These are phyloP conservation scores for Paguma larvata DNA, from an alignment of 2,797 vertebrate species.

Conservation along the genomic window DNA sequence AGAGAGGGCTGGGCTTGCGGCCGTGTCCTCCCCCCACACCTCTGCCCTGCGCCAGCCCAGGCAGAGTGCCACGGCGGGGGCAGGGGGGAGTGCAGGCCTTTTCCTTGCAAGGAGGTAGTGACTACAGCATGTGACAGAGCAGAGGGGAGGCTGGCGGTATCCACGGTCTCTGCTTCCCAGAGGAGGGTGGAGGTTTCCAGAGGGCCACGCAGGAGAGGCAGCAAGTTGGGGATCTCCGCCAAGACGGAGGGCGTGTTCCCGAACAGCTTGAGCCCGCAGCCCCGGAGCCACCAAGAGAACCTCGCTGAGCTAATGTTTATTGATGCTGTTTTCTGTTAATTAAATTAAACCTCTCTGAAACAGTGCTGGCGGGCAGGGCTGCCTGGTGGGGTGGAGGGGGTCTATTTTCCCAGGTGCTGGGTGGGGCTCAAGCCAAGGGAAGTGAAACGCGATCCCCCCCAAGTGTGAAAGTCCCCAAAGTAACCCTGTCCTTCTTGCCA, in stretches of 20 bases:
- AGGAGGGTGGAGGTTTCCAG: not conserved
- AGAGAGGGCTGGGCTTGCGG: too few relatives aligned
- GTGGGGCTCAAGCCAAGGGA: slow-evolving; percentile 54
- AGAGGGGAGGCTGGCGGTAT: not conserved
- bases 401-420: slow-evolving; percentile 81
- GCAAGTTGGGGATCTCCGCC: not conserved
- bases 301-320: not conserved
- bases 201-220: not conserved
- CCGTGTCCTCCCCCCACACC: rapidly evolving
- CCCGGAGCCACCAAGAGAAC: not conserved
- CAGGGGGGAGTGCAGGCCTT: rapidly evolving
- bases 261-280: not conserved
- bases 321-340: slow-evolving; percentile 68
- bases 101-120: rapidly evolving
- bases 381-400: not conserved
- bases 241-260: not conserved
- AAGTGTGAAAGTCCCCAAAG: not conserved
- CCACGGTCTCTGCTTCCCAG: not conserved
- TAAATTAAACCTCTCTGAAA: slow-evolving; percentile 63
- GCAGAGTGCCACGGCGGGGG: rapidly evolving
- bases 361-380: not conserved
- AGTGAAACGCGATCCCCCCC: slow-evolving; percentile 46
- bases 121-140: too few relatives aligned
- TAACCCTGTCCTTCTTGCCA: not conserved
- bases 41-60: rapidly evolving